Evolutionary conservation across 1,140 invertebrate genomes (phyloP).

Genomic region (Dinothrombium tinctorium): DNA sequence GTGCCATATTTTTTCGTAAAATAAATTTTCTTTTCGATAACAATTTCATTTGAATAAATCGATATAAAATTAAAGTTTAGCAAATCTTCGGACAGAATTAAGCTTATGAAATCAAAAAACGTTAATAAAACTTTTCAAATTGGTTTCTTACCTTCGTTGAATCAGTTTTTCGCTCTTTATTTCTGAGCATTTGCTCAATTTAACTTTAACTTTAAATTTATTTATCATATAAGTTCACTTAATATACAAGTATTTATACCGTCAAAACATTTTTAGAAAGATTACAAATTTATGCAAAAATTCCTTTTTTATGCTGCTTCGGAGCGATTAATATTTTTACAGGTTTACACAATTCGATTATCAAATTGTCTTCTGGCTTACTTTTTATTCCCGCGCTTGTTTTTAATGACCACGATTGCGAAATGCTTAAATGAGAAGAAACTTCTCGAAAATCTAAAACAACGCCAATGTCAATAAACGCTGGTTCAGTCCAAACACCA

Average conservation of each 20-base stretch:
- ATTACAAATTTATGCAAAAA: background rate
- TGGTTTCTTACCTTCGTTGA: no score
- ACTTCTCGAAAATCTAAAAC: conserved; percentile 48
- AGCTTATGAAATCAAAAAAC: no score
- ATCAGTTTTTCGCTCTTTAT: no score
- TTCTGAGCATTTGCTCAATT: no score
- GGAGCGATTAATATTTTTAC: conserved; percentile 67
- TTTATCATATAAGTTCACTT: background rate
- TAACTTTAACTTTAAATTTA: background rate
- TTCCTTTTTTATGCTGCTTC: conserved; percentile 48
- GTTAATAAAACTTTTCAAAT: no score
- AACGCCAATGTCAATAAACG: conserved; percentile 59
- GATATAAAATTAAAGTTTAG: no score
- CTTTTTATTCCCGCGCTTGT: conserved; percentile 14
- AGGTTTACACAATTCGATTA: conserved; percentile 63
- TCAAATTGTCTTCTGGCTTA: conserved; percentile 29
- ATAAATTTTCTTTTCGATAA: no score
- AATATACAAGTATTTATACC: background rate
- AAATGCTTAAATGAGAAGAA: conserved; percentile 20
- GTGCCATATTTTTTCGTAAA: no score
- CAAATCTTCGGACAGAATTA: no score
- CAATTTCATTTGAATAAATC: no score
- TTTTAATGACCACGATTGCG: conserved; percentile 22
- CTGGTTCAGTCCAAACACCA: conserved; percentile 45
- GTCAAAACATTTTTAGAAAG: no score